Base-by-base conservation (phyloP, 2,888 invertebrate species). In the Scrobipalpa costella region DNA sequence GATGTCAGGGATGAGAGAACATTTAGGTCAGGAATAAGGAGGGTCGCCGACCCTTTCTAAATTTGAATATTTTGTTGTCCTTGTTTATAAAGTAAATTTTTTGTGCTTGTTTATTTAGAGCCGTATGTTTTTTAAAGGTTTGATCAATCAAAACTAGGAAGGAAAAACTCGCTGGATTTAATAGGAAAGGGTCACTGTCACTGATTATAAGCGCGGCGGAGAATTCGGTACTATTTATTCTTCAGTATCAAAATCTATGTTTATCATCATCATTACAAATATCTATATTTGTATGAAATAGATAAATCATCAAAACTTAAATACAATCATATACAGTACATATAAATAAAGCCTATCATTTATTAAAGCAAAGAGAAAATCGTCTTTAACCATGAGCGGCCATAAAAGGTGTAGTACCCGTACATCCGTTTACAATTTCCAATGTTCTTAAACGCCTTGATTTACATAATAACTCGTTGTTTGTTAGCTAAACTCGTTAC, bases 381-480 rank as follows among this genome's bases (percentile, higher is more conserved):
- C 19, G 11, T 61, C 36, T 50, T 50, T 47, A n/a, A 36, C 15
- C 49, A 61, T 21, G 49, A 21, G 21, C 44, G 21, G 7, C 13
- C 58, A 58, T 34, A 55, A 55, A 57, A 57, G 6, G 38, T 11
- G 38, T 57, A 57, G 38, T 19, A 57, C 57, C 36, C 59, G 34
- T 60, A 49, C 60, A 49, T 60, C 60, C 59, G 61, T 49, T 50
- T 40, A 50, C 36, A 61, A 61, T 61, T 52, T 61, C 61, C 61
- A 17, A 52, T 50, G 47, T 52, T 61, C 19, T 47, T 33, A 49
- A 61, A 49, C 55, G 27, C 17, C 13, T 57, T 61, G 50, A 64
- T 64, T 58, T 64, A 40, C 61, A 63, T 65, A 60, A 60, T 57
- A 65, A 57, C 62, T 44, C 47, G 50, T 61, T 65, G 60, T 63